Evolutionary conservation across 2,113 vertebrate species (phyloP).

Genomic region (Sebastes fasciatus): DNA sequence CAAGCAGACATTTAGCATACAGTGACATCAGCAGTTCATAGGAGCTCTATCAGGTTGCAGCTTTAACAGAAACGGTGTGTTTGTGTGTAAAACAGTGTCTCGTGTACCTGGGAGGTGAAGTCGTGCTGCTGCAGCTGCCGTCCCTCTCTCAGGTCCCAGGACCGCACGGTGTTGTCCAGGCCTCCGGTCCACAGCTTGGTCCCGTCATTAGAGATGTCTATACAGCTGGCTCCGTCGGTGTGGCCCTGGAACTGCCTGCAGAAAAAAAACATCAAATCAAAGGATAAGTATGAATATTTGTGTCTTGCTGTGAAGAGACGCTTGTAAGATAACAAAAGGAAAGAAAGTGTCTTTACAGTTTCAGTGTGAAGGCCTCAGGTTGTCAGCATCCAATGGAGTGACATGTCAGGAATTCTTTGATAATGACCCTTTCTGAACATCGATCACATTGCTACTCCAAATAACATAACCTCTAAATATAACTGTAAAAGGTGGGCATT

Average conservation of each 20-base stretch:
- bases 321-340: not conserved
- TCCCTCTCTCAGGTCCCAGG: conserved; percentile 96
- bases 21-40: not conserved
- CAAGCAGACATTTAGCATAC: not conserved
- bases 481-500: too few relatives aligned
- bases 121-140: conserved; percentile 97
- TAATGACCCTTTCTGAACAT: too few relatives aligned
- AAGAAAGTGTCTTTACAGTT: not conserved
- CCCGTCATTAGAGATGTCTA: conserved; percentile 96
- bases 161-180: conserved; percentile 95
- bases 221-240: conserved; percentile 96
- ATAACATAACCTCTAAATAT: too few relatives aligned
- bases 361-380: not conserved
- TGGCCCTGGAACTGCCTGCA: conserved; percentile 96
- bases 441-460: too few relatives aligned
- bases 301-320: not conserved
- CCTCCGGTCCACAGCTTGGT: conserved; percentile 97
- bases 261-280: conserved; percentile 1
- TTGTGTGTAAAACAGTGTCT: not conserved
- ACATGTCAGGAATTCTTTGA: too few relatives aligned
- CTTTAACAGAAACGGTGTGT: not conserved
- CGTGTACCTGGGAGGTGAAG: conserved; percentile 94
- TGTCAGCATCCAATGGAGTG: not conserved
- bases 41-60: not conserved
- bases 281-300: not conserved